Evolutionary conservation across 2,797 vertebrate genomes (phyloP).

Genomic region (Rhodeus uyekii): DNA sequence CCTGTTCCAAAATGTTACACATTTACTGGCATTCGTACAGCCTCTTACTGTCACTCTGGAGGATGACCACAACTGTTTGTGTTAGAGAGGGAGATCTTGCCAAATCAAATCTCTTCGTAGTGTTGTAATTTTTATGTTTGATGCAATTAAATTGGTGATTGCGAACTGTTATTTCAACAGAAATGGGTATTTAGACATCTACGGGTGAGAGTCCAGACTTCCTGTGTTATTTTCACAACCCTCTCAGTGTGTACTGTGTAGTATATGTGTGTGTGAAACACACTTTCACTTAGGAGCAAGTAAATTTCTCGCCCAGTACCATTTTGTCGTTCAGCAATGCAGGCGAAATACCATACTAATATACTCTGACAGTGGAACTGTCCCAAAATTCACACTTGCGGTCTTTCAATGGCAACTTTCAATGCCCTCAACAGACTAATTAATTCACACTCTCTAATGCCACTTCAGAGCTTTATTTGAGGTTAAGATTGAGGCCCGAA

Average conservation of each 20-base stretch:
- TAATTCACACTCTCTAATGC: not conserved
- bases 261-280: not conserved
- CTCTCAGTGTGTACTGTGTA: not conserved
- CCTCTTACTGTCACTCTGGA: slow-evolving; percentile 14
- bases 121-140: slow-evolving; percentile 36
- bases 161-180: slow-evolving; percentile 49
- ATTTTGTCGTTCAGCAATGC: not conserved
- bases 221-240: slow-evolving; percentile 10
- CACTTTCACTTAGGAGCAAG: not conserved
- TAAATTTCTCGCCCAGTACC: not conserved
- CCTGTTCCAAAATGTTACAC: slow-evolving; percentile 25
- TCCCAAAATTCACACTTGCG: not conserved
- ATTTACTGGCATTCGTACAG: slow-evolving; percentile 20
- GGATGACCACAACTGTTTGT: slow-evolving; percentile 10
- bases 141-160: slow-evolving; percentile 41
- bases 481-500: not conserved
- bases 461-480: not conserved
- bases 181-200: slow-evolving; percentile 52
- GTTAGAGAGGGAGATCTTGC: slow-evolving; percentile 6
- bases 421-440: not conserved
- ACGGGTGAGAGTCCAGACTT: slow-evolving; percentile 31
- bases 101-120: slow-evolving; percentile 51
- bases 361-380: not conserved
- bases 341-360: not conserved
- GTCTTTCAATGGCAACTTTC: not conserved